A percentile compares a stretch with the other conserved stretches of the same genome.
Evolutionary conservation across 2,113 vertebrate species (phyloP).

Genomic region (Panurus biarmicus): DNA sequence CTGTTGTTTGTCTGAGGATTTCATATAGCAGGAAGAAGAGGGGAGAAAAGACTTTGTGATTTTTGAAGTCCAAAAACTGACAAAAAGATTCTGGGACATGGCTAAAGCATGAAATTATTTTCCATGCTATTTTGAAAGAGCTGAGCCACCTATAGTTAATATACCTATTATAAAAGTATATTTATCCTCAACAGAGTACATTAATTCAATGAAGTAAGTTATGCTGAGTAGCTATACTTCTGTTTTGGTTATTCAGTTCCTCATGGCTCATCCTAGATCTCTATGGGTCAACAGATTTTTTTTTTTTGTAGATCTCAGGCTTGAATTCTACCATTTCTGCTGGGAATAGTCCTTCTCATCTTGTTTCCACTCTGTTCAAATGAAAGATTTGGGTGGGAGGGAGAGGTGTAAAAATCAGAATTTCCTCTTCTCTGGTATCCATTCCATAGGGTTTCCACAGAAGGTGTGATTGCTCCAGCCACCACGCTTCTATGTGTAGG

Average conservation of each 20-base stretch:
- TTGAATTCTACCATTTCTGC: not conserved
- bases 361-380: not conserved
- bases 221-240: not conserved
- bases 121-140: not conserved
- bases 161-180: not conserved
- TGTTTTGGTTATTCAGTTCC: not conserved
- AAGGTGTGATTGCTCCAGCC: accelerated
- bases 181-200: not conserved
- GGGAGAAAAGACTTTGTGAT: not conserved
- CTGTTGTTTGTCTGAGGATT: slow-evolving; percentile 23
- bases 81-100: not conserved
- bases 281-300: not conserved
- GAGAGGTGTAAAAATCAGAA: not conserved
- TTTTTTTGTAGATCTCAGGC: not conserved
- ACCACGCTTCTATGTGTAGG: not conserved
- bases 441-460: not conserved
- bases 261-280: not conserved
- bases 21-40: not conserved
- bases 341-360: not conserved
- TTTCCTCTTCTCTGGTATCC: not conserved
- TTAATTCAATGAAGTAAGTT: not conserved
- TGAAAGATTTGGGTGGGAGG: not conserved
- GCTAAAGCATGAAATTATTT: not conserved
- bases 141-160: not conserved
- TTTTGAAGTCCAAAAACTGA: not conserved